Evolutionary conservation across 2,113 vertebrate genomes (phyloP).

Genomic region (Platichthys flesus): DNA sequence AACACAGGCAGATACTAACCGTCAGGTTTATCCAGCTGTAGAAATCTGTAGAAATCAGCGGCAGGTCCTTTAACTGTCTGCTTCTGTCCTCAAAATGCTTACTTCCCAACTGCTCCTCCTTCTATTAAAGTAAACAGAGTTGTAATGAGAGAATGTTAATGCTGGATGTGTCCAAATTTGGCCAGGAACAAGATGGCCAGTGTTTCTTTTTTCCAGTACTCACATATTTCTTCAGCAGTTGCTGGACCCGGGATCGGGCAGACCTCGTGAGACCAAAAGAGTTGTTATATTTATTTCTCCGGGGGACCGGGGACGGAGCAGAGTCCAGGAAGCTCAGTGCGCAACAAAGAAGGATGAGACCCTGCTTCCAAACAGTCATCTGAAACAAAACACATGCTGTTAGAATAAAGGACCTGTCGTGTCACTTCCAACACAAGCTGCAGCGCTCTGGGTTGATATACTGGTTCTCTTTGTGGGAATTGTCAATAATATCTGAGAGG

Average conservation of each 20-base stretch:
- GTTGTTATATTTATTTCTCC: slow-evolving; percentile 51
- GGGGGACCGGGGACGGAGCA: slow-evolving; percentile 8
- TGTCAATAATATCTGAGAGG: neutral
- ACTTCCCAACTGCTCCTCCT: slow-evolving; percentile 73
- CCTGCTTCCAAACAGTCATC: slow-evolving; percentile 67
- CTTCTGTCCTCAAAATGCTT: slow-evolving; percentile 68
- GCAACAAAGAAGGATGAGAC: slow-evolving; percentile 52
- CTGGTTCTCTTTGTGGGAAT: slow-evolving; percentile 13
- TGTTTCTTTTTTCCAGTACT: slow-evolving; percentile 27
- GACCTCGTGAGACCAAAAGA: slow-evolving; percentile 68
- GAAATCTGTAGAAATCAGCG: slow-evolving; percentile 73
- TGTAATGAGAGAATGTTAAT: neutral
- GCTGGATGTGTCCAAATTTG: neutral
- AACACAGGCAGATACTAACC: slow-evolving; percentile 63
- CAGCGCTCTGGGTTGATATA: no score
- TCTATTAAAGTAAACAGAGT: slow-evolving; percentile 53
- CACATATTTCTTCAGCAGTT: slow-evolving; percentile 71
- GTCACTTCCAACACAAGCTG: neutral
- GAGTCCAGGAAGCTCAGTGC: slow-evolving; percentile 42
- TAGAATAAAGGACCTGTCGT: neutral
- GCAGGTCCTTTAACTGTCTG: slow-evolving; percentile 63
- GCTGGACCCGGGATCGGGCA: slow-evolving; percentile 68
- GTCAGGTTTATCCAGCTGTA: slow-evolving; percentile 73
- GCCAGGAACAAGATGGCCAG: neutral
- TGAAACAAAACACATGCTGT: slow-evolving; percentile 39